These are phyloP conservation scores for Blennius ocellaris DNA, from an alignment of 2,113 vertebrate genomes.

Conservation along the genomic window DNA sequence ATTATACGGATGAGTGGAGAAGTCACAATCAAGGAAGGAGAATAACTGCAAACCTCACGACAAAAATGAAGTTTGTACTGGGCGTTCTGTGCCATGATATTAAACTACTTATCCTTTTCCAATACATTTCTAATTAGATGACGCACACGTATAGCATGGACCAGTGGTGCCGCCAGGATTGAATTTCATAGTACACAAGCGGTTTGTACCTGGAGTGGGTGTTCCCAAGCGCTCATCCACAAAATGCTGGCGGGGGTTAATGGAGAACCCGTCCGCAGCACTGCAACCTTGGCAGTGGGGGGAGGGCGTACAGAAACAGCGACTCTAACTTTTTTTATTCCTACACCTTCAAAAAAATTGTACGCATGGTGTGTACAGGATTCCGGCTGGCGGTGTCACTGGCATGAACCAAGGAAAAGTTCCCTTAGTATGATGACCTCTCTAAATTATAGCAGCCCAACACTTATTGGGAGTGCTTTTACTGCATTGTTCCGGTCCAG, in stretches of 20 bases:
- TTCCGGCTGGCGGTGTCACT: too few species aligned
- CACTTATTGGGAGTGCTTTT: constrained; percentile 1
- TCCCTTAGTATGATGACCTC: neutral
- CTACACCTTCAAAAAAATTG: too few species aligned
- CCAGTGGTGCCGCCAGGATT: too few species aligned
- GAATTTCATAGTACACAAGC: too few species aligned
- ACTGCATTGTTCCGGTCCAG: constrained; percentile 15
- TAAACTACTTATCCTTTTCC: neutral
- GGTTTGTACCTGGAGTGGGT: too few species aligned
- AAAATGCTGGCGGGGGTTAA: too few species aligned
- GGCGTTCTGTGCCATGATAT: neutral
- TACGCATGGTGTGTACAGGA: too few species aligned
- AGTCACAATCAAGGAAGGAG: neutral
- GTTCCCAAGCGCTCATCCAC: too few species aligned
- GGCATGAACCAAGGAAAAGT: neutral
- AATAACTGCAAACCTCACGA: neutral
- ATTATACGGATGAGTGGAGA: neutral
- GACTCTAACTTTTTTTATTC: too few species aligned
- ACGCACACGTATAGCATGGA: neutral
- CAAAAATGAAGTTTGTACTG: neutral
- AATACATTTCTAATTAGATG: neutral
- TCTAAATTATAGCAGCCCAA: neutral
- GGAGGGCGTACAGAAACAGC: too few species aligned
- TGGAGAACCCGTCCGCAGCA: too few species aligned
- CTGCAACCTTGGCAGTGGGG: too few species aligned